A percentile compares a stretch with the other conserved stretches of the same genome.
These are phyloP conservation scores for Himalopsyche kuldschensis DNA, from an alignment of 2,888 invertebrate species.

Conservation along the genomic window DNA sequence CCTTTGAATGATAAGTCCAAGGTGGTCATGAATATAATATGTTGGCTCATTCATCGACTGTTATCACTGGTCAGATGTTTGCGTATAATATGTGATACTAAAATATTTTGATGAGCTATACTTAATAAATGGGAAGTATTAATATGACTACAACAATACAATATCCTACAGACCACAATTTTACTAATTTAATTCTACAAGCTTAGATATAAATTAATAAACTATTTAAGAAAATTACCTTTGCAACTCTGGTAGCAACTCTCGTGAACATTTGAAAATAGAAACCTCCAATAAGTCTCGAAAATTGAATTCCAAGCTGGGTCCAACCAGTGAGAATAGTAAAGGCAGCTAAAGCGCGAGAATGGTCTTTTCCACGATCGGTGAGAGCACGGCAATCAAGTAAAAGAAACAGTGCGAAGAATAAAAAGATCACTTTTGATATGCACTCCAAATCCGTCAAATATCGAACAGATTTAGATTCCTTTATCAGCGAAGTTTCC, in stretches of 20 bases:
- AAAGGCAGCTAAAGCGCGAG: not conserved
- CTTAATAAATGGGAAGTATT: too few species aligned
- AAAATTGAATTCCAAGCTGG: not conserved
- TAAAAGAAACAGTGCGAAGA: not conserved
- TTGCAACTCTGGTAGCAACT: constrained; percentile 59
- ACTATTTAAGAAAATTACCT: constrained; percentile 46
- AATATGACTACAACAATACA: too few species aligned
- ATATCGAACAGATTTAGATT: not conserved
- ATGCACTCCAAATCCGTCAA: not conserved
- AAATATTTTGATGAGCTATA: too few species aligned
- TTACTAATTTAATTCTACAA: not conserved
- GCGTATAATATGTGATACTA: too few species aligned
- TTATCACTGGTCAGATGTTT: too few species aligned
- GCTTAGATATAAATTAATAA: too few species aligned
- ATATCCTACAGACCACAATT: too few species aligned
- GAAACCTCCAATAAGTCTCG: constrained; percentile 47
- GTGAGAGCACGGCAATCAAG: not conserved
- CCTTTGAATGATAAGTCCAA: too few species aligned
- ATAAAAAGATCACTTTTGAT: not conserved
- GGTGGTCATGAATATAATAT: too few species aligned
- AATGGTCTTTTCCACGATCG: not conserved
- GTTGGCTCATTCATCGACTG: too few species aligned
- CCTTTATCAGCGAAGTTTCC: not conserved
- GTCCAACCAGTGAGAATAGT: not conserved
- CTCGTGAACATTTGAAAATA: constrained; percentile 65